phyloP scores from a whole-genome alignment of 2,888 invertebrate genomes.

The Gymnoscelis rufifasciata region DNA sequence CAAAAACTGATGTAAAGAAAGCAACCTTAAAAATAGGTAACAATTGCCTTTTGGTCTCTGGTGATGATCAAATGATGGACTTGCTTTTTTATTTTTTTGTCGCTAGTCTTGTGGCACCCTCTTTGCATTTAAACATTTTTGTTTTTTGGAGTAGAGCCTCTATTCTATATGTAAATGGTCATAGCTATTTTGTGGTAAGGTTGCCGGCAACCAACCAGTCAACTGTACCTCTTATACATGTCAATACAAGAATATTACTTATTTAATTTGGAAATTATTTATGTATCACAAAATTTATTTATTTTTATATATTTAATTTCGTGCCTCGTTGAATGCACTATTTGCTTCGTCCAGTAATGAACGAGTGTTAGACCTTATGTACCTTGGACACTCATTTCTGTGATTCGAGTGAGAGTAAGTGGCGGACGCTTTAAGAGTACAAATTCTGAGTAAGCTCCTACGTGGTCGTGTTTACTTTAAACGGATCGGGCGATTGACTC shows the following conservation, averaged over 20 bases:
- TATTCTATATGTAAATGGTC: no score
- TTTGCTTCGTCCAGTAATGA: conserved; percentile 50
- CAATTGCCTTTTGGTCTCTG: no score
- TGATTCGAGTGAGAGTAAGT: conserved; percentile 41
- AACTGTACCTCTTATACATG: conserved; percentile 43
- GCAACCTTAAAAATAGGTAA: no score
- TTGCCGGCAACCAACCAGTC: conserved; percentile 39
- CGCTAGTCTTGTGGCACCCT: no score
- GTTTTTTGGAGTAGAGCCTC: no score
- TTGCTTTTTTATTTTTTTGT: no score
- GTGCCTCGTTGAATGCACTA: conserved; percentile 42
- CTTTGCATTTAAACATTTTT: no score
- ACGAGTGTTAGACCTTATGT: conserved; percentile 26
- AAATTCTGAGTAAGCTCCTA: conserved; percentile 85
- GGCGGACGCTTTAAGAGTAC: conserved; percentile 81
- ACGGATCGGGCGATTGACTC: conserved; percentile 50
- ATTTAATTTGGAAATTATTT: conserved; percentile 55
- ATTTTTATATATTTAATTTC: conserved; percentile 34
- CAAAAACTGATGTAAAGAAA: no score
- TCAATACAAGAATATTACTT: conserved; percentile 48
- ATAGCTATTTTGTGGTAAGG: conserved; percentile 17
- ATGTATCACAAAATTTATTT: conserved; percentile 53
- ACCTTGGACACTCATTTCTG: conserved; percentile 26
- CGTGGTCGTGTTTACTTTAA: conserved; percentile 66
- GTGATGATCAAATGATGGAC: no score